A percentile compares a stretch with the other conserved stretches of the same genome.
phyloP scores from a whole-genome alignment of 2,113 vertebrate genomes.

The Forbesichthys papilliferus region DNA sequence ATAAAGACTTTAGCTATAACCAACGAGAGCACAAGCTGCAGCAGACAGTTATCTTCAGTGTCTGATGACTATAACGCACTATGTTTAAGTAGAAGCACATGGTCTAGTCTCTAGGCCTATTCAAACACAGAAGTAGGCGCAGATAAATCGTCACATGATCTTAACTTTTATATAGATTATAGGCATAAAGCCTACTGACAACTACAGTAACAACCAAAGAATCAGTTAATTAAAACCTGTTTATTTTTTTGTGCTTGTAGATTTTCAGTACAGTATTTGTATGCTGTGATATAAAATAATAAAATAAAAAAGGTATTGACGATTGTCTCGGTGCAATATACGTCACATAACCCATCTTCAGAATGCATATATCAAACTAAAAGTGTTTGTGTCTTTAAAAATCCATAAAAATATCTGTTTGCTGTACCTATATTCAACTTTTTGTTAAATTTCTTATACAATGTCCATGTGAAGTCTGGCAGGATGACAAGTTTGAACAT shows the following conservation, averaged over 20 bases:
- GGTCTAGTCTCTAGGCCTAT: constrained; percentile 3
- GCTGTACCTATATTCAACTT: constrained; percentile 6
- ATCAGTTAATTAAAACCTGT: constrained; percentile 9
- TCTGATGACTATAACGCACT: constrained; percentile 62
- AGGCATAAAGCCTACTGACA: no score
- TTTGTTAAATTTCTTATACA: constrained; percentile 4
- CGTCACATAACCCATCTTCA: constrained; percentile 33
- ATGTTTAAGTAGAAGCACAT: constrained; percentile 51
- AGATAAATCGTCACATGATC: no score
- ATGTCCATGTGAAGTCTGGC: constrained; percentile 5
- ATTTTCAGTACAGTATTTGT: constrained; percentile 18
- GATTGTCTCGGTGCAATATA: neutral
- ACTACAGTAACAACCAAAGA: neutral
- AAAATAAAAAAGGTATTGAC: constrained; percentile 10
- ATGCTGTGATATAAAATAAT: constrained; percentile 20
- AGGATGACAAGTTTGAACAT: constrained; percentile 3
- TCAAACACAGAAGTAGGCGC: neutral
- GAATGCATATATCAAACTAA: constrained; percentile 19
- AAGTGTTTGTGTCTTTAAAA: constrained; percentile 12
- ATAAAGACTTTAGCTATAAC: neutral
- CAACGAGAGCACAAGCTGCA: constrained; percentile 31
- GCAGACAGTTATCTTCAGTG: constrained; percentile 14
- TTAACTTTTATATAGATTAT: no score
- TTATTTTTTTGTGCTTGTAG: constrained; percentile 56
- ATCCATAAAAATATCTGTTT: constrained; percentile 1